A percentile compares a stretch with the other conserved stretches of the same genome.
These are phyloP conservation scores for Terebella lapidaria DNA, from an alignment of 2,888 invertebrate genomes.

Conservation along the genomic window DNA sequence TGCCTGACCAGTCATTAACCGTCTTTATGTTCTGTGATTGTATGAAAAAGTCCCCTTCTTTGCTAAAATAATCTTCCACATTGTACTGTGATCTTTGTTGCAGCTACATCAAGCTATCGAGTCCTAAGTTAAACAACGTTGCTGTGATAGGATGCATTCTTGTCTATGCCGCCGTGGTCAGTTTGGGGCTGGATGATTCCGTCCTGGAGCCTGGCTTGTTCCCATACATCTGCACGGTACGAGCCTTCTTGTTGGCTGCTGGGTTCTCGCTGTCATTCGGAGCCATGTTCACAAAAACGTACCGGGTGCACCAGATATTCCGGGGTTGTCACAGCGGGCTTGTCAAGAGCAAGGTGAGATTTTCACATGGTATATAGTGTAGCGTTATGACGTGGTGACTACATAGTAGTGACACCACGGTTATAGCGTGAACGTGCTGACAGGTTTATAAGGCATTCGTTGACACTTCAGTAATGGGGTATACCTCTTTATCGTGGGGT, in stretches of 20 bases:
- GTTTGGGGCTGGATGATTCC: slow-evolving; percentile 79
- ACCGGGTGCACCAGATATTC: slow-evolving; percentile 85
- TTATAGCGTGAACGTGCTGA: too few relatives aligned
- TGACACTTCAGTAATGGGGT: too few relatives aligned
- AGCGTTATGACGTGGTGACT: too few relatives aligned
- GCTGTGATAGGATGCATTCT: slow-evolving; percentile 83
- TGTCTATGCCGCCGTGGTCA: slow-evolving; percentile 82
- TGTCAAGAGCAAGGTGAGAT: slow-evolving; percentile 75
- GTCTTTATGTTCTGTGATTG: too few relatives aligned
- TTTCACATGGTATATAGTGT: too few relatives aligned
- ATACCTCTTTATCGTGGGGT: too few relatives aligned
- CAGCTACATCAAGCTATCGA: slow-evolving; percentile 86
- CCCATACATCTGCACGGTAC: slow-evolving; percentile 78
- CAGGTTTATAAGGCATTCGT: too few relatives aligned
- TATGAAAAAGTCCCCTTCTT: too few relatives aligned
- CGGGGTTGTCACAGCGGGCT: slow-evolving; percentile 75
- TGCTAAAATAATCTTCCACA: too few relatives aligned
- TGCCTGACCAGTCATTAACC: too few relatives aligned
- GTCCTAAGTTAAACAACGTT: slow-evolving; percentile 86
- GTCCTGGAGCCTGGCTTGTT: slow-evolving; percentile 63
- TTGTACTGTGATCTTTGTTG: slow-evolving; percentile 2
- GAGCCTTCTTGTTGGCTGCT: slow-evolving; percentile 81
- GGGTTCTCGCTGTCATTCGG: slow-evolving; percentile 89
- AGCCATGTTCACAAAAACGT: slow-evolving; percentile 92
- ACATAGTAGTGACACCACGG: too few relatives aligned